Evolutionary conservation across 2,888 invertebrate genomes (phyloP).

Genomic region (Macaria liturata): DNA sequence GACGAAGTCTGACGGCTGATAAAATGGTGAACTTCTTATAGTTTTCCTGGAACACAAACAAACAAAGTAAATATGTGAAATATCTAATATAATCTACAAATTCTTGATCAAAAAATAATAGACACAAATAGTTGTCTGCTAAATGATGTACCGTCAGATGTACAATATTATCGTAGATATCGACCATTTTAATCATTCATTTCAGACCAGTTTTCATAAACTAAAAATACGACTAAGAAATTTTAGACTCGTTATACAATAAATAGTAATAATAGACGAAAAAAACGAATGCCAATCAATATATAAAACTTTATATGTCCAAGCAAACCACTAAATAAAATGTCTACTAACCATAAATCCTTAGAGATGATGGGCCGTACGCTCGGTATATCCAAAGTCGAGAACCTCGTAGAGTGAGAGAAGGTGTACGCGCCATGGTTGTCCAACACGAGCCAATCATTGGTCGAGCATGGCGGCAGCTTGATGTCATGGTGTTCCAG

Average conservation of each 20-base stretch:
- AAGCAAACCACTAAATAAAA: not conserved
- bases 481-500: conserved; percentile 35
- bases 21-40: conserved; percentile 41
- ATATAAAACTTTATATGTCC: too few relatives aligned
- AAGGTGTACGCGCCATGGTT: conserved; percentile 46
- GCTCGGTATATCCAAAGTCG: conserved; percentile 39
- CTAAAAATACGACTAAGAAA: too few relatives aligned
- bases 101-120: too few relatives aligned
- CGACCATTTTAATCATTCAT: too few relatives aligned
- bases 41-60: conserved; percentile 40
- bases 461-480: conserved; percentile 39
- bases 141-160: not conserved
- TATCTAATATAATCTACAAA: too few relatives aligned
- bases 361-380: conserved; percentile 44
- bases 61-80: too few relatives aligned
- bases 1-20: conserved; percentile 40
- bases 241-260: too few relatives aligned
- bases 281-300: too few relatives aligned
- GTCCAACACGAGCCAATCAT: conserved; percentile 47
- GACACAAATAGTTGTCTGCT: not conserved
- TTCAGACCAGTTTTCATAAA: too few relatives aligned
- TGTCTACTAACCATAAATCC: conserved; percentile 43
- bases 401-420: conserved; percentile 40
- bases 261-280: too few relatives aligned
- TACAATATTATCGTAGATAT: too few relatives aligned